Percentiles rank a stretch among this genome's conserved stretches.
Conservation (phyloP, 2,888 invertebrate genomes). For the Troilus luridus region DNA sequence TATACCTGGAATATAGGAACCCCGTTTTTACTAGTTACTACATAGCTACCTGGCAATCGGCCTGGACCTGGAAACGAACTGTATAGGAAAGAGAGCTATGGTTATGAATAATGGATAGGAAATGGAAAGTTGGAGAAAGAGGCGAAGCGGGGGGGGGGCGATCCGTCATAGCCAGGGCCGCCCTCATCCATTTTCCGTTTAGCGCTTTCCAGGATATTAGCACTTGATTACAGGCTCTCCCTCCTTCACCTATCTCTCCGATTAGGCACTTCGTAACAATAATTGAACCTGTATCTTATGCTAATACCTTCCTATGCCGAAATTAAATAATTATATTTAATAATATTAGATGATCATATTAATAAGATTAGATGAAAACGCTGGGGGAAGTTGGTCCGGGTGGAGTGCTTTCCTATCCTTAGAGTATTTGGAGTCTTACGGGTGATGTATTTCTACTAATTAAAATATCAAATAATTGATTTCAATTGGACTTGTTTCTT, state of each 20-base stretch:
- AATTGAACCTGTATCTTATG: neutral
- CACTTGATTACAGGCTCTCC: neutral
- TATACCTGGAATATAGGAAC: neutral
- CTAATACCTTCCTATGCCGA: neutral
- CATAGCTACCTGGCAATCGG: constrained; percentile 10
- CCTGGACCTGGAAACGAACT: constrained; percentile 28
- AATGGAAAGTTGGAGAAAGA: constrained; percentile 3
- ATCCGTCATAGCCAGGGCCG: constrained; percentile 32
- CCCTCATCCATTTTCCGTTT: constrained; percentile 32
- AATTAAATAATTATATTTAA: neutral
- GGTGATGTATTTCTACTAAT: no score
- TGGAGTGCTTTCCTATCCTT: no score
- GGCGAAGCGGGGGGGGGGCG: neutral
- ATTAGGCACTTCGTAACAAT: constrained; percentile 1
- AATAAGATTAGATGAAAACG: no score
- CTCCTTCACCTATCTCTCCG: neutral
- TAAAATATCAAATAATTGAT: no score
- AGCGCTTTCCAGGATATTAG: constrained; percentile 34
- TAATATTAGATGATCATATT: no score
- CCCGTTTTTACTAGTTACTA: constrained; percentile 21
- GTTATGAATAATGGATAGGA: constrained; percentile 38
- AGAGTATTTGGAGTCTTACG: no score
- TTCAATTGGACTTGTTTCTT: no score
- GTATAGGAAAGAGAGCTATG: constrained; percentile 31
- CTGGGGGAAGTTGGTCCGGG: no score